Conservation (phyloP, 2,797 vertebrate genomes). For the Alosa sapidissima region DNA sequence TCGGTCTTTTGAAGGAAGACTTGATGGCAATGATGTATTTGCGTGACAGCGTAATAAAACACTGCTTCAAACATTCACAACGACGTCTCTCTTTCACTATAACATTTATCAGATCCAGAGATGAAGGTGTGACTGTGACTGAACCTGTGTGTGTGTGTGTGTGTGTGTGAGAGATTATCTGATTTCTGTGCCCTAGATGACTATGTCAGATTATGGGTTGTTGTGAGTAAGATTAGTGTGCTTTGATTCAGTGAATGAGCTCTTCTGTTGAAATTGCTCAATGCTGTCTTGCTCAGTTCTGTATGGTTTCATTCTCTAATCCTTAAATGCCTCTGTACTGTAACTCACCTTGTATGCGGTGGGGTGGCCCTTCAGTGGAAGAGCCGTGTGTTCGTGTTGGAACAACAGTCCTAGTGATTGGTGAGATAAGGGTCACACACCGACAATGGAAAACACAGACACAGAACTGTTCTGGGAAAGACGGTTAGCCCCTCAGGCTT, state of each 20-base stretch:
- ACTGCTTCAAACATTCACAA: constrained; percentile 47
- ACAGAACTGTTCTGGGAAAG: too few species aligned
- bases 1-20: constrained; percentile 51
- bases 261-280: background rate
- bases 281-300: background rate
- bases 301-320: background rate
- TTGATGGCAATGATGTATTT: constrained; percentile 52
- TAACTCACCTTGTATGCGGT: background rate
- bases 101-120: background rate
- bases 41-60: constrained; percentile 56
- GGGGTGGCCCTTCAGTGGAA: too few species aligned
- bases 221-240: background rate
- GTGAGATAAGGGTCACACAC: too few species aligned
- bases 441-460: too few species aligned
- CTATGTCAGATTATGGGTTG: background rate
- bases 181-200: background rate
- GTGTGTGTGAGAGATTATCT: background rate
- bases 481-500: too few species aligned
- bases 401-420: too few species aligned
- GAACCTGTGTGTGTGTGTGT: background rate
- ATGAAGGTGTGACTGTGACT: background rate
- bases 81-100: background rate
- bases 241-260: constrained; percentile 8
- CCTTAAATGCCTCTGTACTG: background rate
- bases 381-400: too few species aligned